Conservation (phyloP, 2,888 invertebrate species). For the Homarus gammarus region DNA sequence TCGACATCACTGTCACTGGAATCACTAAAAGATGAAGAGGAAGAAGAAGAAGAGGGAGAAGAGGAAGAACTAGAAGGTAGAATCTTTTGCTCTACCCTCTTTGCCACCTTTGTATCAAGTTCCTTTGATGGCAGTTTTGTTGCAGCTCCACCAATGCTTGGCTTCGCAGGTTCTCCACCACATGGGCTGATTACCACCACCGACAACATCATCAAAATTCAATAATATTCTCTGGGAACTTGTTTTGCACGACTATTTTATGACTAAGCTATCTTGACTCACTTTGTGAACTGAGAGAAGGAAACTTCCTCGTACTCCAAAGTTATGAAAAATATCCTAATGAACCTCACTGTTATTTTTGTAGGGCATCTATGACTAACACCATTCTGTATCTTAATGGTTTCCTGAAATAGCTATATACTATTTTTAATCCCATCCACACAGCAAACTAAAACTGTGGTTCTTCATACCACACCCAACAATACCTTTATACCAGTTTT, state of each 20-base stretch:
- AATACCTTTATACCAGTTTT: no score
- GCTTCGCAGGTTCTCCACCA: constrained; percentile 34
- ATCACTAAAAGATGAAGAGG: constrained; percentile 63
- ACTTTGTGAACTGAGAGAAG: no score
- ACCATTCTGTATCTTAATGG: no score
- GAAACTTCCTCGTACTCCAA: no score
- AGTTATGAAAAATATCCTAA: no score
- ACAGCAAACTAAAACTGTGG: no score
- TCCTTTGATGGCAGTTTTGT: constrained; percentile 26
- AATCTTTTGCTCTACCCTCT: constrained; percentile 60
- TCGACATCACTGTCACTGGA: constrained; percentile 59
- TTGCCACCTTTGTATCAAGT: constrained; percentile 25
- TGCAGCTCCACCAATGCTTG: constrained; percentile 15
- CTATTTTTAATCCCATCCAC: no score
- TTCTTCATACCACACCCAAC: no score
- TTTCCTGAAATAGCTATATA: no score
- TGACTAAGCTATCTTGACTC: not conserved
- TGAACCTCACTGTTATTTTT: no score
- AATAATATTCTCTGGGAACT: not conserved
- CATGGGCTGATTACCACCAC: constrained; percentile 32
- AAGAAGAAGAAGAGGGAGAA: constrained; percentile 55
- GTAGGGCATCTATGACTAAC: no score
- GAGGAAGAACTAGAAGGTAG: constrained; percentile 65
- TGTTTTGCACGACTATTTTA: not conserved
- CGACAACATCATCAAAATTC: constrained; percentile 19